A percentile compares a stretch with the other conserved stretches of the same genome.
phyloP scores from a whole-genome alignment of 2,113 vertebrate genomes.

The Sinocyclocheilus anshuiensis region DNA sequence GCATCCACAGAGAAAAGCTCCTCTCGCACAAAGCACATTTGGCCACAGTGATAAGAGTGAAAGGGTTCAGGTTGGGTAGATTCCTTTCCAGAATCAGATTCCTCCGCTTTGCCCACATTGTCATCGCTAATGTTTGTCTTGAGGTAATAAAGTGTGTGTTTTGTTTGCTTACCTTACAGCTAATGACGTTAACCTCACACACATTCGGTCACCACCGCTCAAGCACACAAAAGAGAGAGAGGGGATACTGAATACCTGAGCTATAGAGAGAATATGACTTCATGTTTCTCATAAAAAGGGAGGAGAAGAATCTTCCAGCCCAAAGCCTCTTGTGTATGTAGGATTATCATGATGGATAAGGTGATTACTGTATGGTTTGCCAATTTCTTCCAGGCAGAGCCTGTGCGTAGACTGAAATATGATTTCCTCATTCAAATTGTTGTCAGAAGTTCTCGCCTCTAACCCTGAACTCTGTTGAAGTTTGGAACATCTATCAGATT shows the following conservation, averaged over 20 bases:
- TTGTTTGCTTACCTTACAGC: conserved; percentile 4
- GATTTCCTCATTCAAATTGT: conserved; percentile 73
- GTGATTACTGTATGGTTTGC: conserved; percentile 71
- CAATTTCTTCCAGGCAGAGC: conserved; percentile 66
- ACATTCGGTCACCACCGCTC: neutral
- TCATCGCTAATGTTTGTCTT: neutral
- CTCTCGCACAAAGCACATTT: conserved; percentile 64
- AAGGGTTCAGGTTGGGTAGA: conserved; percentile 55
- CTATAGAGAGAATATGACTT: conserved; percentile 49
- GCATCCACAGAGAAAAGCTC: conserved; percentile 62
- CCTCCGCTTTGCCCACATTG: conserved; percentile 51
- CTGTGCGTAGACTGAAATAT: conserved; percentile 64
- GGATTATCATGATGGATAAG: conserved; percentile 74
- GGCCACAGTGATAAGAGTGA: conserved; percentile 70
- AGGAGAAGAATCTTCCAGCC: conserved; percentile 55
- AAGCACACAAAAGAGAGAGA: conserved; percentile 2
- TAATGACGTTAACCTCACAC: conserved; percentile 26
- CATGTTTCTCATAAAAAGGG: conserved; percentile 53
- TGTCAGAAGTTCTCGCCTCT: conserved; percentile 51
- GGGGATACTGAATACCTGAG: conserved; percentile 35
- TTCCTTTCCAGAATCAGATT: conserved; percentile 41
- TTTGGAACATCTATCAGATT: conserved; percentile 74
- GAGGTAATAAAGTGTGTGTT: conserved; percentile 21
- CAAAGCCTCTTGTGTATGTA: conserved; percentile 55
- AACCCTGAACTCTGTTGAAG: conserved; percentile 60